Evolutionary conservation across 2,797 vertebrate species (phyloP).

Genomic region (Benthosema pterotum): DNA sequence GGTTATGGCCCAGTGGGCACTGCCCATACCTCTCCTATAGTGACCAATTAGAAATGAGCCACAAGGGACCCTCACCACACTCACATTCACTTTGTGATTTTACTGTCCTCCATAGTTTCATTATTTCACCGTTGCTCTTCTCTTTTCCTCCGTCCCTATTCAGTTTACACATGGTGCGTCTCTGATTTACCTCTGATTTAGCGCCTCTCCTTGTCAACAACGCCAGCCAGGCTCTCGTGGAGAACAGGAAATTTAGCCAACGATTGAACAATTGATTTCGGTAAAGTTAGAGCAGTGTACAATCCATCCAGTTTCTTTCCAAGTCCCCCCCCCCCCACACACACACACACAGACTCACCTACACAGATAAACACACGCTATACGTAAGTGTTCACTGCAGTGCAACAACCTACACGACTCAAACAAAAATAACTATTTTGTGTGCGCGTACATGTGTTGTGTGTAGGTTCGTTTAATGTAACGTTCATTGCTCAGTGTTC

Average conservation of each 20-base stretch:
- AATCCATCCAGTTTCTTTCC: slow-evolving; percentile 67
- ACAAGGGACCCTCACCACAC: slow-evolving; percentile 3
- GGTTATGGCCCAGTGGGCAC: slow-evolving; percentile 36
- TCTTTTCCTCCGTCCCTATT: slow-evolving; percentile 19
- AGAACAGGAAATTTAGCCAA: slow-evolving; percentile 70
- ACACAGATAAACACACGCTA: background rate
- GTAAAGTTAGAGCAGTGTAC: slow-evolving; percentile 77
- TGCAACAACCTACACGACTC: too few species aligned
- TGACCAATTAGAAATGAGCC: slow-evolving; percentile 51
- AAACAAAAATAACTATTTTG: background rate
- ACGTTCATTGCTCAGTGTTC: slow-evolving; percentile 32
- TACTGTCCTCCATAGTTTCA: too few species aligned
- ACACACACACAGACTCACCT: background rate
- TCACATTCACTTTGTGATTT: too few species aligned
- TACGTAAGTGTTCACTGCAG: slow-evolving; percentile 1
- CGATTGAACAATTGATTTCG: slow-evolving; percentile 80
- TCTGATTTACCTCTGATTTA: slow-evolving; percentile 44
- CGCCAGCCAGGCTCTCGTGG: slow-evolving; percentile 58
- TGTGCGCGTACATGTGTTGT: background rate
- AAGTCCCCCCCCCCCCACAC: slow-evolving; percentile 2
- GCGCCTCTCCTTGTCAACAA: slow-evolving; percentile 71
- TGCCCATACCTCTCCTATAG: slow-evolving; percentile 27
- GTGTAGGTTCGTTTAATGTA: background rate
- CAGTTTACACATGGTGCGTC: slow-evolving; percentile 15
- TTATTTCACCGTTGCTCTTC: slow-evolving; percentile 11